Conservation (phyloP, 2,888 invertebrate species). For the Hymenopus coronatus region DNA sequence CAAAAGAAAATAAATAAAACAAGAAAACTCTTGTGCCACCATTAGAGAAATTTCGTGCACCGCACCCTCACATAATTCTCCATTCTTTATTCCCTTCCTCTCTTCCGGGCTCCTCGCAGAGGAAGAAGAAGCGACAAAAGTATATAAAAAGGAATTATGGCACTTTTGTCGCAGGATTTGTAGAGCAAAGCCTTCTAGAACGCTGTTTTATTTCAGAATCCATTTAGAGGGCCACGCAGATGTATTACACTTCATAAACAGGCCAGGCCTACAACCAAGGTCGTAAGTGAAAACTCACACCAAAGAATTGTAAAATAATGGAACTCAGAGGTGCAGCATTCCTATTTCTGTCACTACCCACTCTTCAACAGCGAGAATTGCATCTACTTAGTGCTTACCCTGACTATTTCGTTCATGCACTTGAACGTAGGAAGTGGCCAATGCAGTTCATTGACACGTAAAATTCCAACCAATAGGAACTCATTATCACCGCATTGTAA, state of each 20-base stretch:
- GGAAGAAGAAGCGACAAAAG: background rate
- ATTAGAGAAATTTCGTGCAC: background rate
- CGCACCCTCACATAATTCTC: background rate
- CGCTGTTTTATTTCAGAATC: background rate
- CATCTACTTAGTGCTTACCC: too few species aligned
- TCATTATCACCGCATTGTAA: too few species aligned
- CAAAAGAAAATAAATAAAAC: background rate
- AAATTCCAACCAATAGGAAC: too few species aligned
- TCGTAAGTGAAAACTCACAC: background rate
- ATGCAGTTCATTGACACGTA: too few species aligned
- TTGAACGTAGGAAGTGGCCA: too few species aligned
- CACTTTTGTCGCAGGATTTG: background rate
- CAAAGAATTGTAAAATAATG: too few species aligned
- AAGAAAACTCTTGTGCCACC: background rate
- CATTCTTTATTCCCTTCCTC: background rate
- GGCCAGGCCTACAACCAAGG: background rate
- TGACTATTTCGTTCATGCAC: too few species aligned
- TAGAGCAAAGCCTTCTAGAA: background rate
- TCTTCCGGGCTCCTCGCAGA: background rate
- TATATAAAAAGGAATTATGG: background rate
- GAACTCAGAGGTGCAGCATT: too few species aligned
- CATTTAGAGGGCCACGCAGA: background rate
- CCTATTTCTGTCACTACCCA: too few species aligned
- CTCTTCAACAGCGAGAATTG: too few species aligned
- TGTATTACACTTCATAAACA: background rate